Evolutionary conservation across 2,888 invertebrate genomes (phyloP).

Genomic region (Stenolophus ochropezus): DNA sequence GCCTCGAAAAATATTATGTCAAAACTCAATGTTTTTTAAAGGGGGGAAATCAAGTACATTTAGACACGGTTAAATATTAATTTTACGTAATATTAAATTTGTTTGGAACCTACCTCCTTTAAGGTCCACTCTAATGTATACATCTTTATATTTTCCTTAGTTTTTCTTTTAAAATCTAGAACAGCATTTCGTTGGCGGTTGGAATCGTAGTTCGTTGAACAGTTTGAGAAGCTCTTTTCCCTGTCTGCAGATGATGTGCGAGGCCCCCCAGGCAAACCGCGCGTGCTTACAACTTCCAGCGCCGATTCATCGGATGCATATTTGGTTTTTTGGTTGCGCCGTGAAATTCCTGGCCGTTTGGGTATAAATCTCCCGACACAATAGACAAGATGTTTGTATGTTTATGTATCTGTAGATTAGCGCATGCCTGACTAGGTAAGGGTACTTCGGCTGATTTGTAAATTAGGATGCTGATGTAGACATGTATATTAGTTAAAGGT

Average conservation of each 20-base stretch:
- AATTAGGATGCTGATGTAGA: not conserved
- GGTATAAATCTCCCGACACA: slow-evolving; percentile 35
- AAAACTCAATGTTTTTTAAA: too few relatives aligned
- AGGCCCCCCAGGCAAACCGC: slow-evolving; percentile 47
- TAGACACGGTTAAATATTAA: too few relatives aligned
- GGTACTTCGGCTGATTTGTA: not conserved
- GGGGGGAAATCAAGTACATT: too few relatives aligned
- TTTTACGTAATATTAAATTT: too few relatives aligned
- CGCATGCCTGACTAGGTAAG: not conserved
- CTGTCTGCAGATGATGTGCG: slow-evolving; percentile 23
- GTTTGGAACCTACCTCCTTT: too few relatives aligned
- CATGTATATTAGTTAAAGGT: not conserved
- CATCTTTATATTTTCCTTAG: too few relatives aligned
- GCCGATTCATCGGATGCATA: slow-evolving; percentile 23
- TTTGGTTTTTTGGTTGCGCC: slow-evolving; percentile 51
- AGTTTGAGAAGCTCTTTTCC: not conserved
- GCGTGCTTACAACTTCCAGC: slow-evolving; percentile 46
- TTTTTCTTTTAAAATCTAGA: too few relatives aligned
- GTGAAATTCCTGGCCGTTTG: slow-evolving; percentile 47
- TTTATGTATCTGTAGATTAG: slow-evolving; percentile 2
- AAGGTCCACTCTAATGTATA: too few relatives aligned
- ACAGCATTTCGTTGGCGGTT: too few relatives aligned
- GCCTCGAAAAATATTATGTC: too few relatives aligned
- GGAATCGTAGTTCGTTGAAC: too few relatives aligned
- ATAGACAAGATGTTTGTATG: not conserved